Evolutionary conservation across 2,113 vertebrate species (phyloP).

Genomic region (Nerophis lumbriciformis): DNA sequence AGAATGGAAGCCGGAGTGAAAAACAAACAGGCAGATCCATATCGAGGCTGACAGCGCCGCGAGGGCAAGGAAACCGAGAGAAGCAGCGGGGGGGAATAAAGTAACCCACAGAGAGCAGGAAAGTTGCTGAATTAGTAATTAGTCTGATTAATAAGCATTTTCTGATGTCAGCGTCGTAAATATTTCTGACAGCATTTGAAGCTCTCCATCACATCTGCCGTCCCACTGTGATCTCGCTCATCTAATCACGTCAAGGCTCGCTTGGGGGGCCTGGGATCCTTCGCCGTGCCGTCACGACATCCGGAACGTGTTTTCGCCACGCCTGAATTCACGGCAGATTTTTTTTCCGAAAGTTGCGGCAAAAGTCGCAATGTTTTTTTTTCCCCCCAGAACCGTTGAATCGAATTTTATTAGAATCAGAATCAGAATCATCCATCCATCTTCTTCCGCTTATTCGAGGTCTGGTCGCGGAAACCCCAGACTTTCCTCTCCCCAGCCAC

Average conservation of each 20-base stretch:
- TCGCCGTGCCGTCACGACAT: background rate
- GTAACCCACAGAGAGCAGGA: slow-evolving; percentile 40
- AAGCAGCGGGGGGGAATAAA: slow-evolving; percentile 39
- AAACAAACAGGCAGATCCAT: slow-evolving; percentile 67
- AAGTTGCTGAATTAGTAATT: slow-evolving; percentile 44
- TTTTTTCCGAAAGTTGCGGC: too few species aligned
- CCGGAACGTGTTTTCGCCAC: too few species aligned
- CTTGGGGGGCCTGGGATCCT: background rate
- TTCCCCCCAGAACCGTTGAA: too few species aligned
- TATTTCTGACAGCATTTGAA: slow-evolving; percentile 10
- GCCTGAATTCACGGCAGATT: too few species aligned
- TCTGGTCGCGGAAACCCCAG: too few species aligned
- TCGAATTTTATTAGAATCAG: too few species aligned
- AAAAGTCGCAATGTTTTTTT: too few species aligned
- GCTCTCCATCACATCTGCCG: slow-evolving; percentile 2
- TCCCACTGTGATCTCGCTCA: slow-evolving; percentile 1
- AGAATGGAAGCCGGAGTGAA: slow-evolving; percentile 59
- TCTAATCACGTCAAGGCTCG: slow-evolving; percentile 6
- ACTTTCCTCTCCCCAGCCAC: too few species aligned
- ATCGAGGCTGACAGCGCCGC: slow-evolving; percentile 54
- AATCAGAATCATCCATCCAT: too few species aligned
- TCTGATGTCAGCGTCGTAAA: slow-evolving; percentile 18
- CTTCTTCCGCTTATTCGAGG: too few species aligned
- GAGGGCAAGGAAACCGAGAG: slow-evolving; percentile 34
- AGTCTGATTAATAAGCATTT: slow-evolving; percentile 44